A percentile compares a stretch with the other conserved stretches of the same genome.
Conservation (phyloP, 2,797 vertebrate species). For the Avahi laniger region DNA sequence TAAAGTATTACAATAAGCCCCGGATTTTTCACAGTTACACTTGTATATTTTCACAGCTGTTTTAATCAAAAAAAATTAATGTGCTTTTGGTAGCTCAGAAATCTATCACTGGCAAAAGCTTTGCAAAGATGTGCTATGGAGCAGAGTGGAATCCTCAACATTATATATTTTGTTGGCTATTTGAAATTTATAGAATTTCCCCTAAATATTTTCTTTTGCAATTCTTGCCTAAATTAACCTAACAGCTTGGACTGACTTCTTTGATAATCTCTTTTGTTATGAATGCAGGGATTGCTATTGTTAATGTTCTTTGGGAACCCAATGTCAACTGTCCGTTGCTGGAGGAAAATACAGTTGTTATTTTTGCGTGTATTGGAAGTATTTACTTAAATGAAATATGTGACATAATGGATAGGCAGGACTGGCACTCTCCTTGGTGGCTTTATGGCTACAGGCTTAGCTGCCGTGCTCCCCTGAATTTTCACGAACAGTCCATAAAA, state of each 20-base stretch:
- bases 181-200: conserved; percentile 70
- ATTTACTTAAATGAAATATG: conserved; percentile 75
- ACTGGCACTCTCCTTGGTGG: background rate
- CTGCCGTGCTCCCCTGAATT: background rate
- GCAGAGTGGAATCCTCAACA: conserved; percentile 56
- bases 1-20: conserved; percentile 66
- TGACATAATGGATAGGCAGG: background rate
- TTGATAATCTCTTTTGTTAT: conserved; percentile 64
- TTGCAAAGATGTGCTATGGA: conserved; percentile 56
- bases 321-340: conserved; percentile 50
- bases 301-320: conserved; percentile 45
- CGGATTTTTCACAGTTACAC: conserved; percentile 66
- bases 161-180: conserved; percentile 40
- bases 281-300: conserved; percentile 21
- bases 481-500: background rate
- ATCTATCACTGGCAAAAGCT: conserved; percentile 68
- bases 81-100: conserved; percentile 76
- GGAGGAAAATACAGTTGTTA: conserved; percentile 48
- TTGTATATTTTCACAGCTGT: conserved; percentile 74
- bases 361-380: conserved; percentile 64
- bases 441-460: background rate
- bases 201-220: conserved; percentile 59
- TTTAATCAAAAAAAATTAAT: conserved; percentile 75
- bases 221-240: conserved; percentile 72
- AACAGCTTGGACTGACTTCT: conserved; percentile 60